Percentiles rank a stretch among this genome's conserved stretches.
Evolutionary conservation across 1,140 invertebrate species (phyloP).

Genomic region (Dendroctonus valens): DNA sequence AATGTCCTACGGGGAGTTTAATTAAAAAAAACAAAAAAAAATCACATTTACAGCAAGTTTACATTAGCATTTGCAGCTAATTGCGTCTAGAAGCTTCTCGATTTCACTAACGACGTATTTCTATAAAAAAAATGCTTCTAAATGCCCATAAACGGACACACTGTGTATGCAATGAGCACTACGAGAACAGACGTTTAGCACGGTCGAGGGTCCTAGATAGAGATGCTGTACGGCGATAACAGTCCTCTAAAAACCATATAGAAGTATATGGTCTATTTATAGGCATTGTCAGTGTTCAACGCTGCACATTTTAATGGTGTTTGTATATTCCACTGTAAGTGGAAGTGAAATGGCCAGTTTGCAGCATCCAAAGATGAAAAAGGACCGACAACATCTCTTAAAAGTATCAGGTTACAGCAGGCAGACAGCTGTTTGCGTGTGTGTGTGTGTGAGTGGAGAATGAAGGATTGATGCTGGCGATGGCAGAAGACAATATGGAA

Average conservation of each 20-base stretch:
- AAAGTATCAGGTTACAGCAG: constrained; percentile 49
- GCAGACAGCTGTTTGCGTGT: constrained; percentile 47
- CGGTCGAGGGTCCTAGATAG: constrained; percentile 29
- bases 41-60: no score
- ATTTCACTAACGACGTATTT: no score
- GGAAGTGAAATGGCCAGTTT: constrained; percentile 26
- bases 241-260: constrained; percentile 46
- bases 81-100: no score
- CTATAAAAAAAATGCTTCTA: no score
- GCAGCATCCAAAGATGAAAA: constrained; percentile 11
- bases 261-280: constrained; percentile 50
- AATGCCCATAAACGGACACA: no score
- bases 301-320: constrained; percentile 51
- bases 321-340: constrained; percentile 47
- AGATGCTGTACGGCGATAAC: constrained; percentile 42
- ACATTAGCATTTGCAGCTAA: no score
- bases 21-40: no score
- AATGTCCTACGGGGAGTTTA: no score
- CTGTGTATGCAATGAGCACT: not conserved
- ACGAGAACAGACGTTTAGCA: constrained; percentile 1
- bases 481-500: constrained; percentile 32
- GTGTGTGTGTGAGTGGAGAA: constrained; percentile 35
- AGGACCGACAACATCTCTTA: constrained; percentile 44
- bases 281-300: constrained; percentile 50
- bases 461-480: constrained; percentile 40